Base-by-base conservation (phyloP, 2,113 vertebrate species). In the Psilopsiagon aurifrons region DNA sequence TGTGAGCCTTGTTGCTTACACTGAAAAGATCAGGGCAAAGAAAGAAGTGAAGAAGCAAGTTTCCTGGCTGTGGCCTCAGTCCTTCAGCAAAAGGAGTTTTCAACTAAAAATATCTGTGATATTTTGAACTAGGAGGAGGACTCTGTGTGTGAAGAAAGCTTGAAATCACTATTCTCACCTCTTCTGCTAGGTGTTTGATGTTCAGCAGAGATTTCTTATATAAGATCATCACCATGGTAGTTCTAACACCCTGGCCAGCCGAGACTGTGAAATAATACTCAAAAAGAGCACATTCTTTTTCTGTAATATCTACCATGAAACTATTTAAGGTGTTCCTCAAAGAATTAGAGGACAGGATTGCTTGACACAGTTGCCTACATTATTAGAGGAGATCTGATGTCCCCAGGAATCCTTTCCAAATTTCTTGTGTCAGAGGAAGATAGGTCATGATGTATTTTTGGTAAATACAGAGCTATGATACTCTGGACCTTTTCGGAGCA, bases 161-260 rank as follows among this genome's bases (percentile, higher is more conserved):
- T 51, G 35, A 92, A 92, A 86, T 81, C 82, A 52, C 39, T 90
- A 16, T 95, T 95, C 44, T 90, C 88, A 83, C 49, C 43, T 81
- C 28, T 88, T 82, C 71, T 86, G 18, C 69, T 15, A 43, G 64
- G 51, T 89, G 83, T 78, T 75, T 68, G 23, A 51, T 78, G 43
- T n/a, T 88, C 73, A 46, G 43, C 18, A 49, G 68, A 83, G 64
- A 46, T 16, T 37, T 83, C 79, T 95, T 8, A 39, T 29, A 8
- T 3, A 20, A 76, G 28, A 39, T 67, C n/a, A 46, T 80, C 49
- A 52, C 59, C 5, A 6, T 19, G 23, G 8, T 49, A 73, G 23
- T 44, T 76, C 16, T 9, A 75, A 33, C 51, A 71, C 44, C 15
- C 13, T 83, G 74, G 67, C 47, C 62, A 88, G 68, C 46, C 88